These are phyloP conservation scores for human DNA, from an alignment of 2,113 vertebrate genomes.

Conservation along the genomic window DNA sequence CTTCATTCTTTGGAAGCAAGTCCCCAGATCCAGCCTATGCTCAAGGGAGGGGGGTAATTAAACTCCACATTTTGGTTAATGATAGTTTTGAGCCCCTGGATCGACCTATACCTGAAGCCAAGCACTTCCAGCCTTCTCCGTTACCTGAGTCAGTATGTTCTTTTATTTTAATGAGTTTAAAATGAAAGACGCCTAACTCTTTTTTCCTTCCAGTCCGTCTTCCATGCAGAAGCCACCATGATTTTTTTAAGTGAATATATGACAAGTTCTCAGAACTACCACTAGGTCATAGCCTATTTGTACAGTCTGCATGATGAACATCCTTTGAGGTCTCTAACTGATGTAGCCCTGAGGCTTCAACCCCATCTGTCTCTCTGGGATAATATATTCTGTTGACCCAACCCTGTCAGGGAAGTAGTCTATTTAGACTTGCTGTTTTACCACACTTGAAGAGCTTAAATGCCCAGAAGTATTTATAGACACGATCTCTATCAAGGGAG, in stretches of 20 bases:
- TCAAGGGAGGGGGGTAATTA: neutral
- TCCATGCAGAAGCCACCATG: neutral
- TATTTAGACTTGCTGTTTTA: neutral
- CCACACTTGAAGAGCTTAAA: slow-evolving; percentile 5
- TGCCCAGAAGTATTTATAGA: slow-evolving; percentile 35
- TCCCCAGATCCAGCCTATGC: neutral
- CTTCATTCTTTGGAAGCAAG: neutral
- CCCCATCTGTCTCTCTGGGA: neutral
- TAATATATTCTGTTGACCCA: slow-evolving; percentile 5
- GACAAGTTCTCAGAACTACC: neutral
- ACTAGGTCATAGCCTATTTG: slow-evolving; percentile 6
- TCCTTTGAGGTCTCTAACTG: neutral
- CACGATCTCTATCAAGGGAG: neutral
- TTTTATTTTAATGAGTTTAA: neutral
- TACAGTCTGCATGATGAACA: neutral
- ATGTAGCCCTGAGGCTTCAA: neutral
- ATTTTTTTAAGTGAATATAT: neutral
- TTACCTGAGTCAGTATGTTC: neutral
- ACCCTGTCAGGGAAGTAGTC: neutral
- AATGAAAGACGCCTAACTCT: neutral
- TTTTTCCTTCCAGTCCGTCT: neutral
- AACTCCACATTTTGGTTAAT: neutral
- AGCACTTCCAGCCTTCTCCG: neutral
- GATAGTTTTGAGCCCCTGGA: neutral
- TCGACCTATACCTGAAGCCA: neutral